These are phyloP conservation scores for Poeciliopsis turrubarensis DNA, from an alignment of 2,113 vertebrate genomes.

Conservation along the genomic window DNA sequence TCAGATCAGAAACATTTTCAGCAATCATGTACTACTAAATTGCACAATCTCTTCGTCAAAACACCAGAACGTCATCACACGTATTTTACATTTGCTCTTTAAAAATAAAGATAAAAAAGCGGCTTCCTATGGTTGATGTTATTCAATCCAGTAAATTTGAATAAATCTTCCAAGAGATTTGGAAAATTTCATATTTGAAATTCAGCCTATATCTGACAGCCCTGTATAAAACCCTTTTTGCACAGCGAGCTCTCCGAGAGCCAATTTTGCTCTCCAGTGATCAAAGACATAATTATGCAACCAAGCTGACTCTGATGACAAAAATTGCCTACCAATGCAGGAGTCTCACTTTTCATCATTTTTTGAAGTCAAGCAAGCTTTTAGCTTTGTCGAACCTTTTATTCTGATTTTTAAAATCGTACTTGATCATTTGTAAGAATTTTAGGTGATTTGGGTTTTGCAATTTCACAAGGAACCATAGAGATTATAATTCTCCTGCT, in stretches of 20 bases:
- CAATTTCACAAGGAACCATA: not conserved
- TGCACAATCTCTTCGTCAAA: not conserved
- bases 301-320: not conserved
- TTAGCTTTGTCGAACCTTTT: not conserved
- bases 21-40: not conserved
- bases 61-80: not conserved
- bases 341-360: not conserved
- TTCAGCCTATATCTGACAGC: not conserved
- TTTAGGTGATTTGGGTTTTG: not conserved
- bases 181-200: not conserved
- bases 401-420: not conserved
- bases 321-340: not conserved
- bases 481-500: not conserved
- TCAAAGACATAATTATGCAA: not conserved
- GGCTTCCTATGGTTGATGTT: not conserved
- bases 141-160: not conserved
- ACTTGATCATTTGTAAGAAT: not conserved
- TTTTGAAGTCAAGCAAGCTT: not conserved
- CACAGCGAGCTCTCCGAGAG: not conserved
- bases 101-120: not conserved
- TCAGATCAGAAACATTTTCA: not conserved
- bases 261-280: conserved; percentile 5
- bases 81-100: not conserved
- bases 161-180: not conserved
- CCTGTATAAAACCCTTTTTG: not conserved